These are phyloP conservation scores for Myiozetetes cayanensis DNA, from an alignment of 2,113 vertebrate species.

Conservation along the genomic window DNA sequence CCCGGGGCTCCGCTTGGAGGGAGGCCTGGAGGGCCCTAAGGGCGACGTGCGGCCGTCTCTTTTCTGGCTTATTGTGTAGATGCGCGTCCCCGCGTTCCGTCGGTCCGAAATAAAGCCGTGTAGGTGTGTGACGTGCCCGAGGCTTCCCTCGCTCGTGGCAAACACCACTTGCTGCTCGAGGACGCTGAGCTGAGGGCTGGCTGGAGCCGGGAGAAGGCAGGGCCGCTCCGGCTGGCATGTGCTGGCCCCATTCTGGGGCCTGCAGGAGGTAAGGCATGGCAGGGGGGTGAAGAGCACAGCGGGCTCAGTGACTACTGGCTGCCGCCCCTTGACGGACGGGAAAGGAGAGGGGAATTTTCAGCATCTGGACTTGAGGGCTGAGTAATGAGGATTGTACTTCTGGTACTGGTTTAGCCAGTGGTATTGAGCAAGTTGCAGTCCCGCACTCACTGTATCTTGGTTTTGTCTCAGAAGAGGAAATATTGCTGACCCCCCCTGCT, in stretches of 20 bases:
- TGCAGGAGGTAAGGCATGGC: not conserved
- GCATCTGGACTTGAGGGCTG: not conserved
- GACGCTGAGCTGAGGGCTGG: not conserved
- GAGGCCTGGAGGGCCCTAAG: not conserved
- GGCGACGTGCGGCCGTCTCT: not conserved
- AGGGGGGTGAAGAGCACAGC: not conserved
- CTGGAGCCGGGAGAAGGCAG: not conserved
- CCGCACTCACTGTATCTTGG: rapidly evolving
- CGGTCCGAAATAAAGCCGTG: not conserved
- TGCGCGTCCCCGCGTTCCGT: not conserved
- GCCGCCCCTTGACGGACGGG: not conserved
- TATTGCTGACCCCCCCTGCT: not conserved
- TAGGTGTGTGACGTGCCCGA: not conserved
- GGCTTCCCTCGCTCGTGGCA: not conserved
- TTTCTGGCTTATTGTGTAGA: not conserved
- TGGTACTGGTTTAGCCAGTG: not conserved
- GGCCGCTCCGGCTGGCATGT: too few relatives aligned
- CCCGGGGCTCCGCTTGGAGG: not conserved
- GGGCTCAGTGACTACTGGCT: rapidly evolving
- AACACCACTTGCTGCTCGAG: rapidly evolving
- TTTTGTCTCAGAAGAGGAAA: not conserved
- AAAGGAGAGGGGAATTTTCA: not conserved
- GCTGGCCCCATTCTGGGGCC: not conserved
- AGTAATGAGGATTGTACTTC: not conserved
- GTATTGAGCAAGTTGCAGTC: not conserved